A percentile compares a stretch with the other conserved stretches of the same genome.
Conservation (phyloP, 2,888 invertebrate genomes). For the Rutpela maculata region DNA sequence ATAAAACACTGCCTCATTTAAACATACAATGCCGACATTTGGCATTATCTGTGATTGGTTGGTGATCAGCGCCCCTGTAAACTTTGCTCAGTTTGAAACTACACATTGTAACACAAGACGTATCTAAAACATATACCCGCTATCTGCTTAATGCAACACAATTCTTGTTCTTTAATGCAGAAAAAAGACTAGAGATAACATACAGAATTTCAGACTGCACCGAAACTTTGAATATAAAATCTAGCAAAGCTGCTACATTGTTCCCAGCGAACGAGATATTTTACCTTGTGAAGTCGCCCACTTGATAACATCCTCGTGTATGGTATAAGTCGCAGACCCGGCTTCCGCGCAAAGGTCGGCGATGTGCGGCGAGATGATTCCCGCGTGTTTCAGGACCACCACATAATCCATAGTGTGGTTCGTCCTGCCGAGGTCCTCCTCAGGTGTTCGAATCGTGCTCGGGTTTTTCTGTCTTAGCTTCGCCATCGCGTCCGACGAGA, state of each 20-base stretch:
- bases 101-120: too few relatives aligned
- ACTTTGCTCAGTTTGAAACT: too few relatives aligned
- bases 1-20: too few relatives aligned
- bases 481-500: slow-evolving; percentile 97
- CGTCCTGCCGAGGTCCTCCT: slow-evolving; percentile 91
- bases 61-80: too few relatives aligned
- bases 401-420: slow-evolving; percentile 90
- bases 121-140: too few relatives aligned
- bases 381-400: slow-evolving; percentile 82
- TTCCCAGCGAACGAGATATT: slow-evolving; percentile 10
- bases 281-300: slow-evolving; percentile 88
- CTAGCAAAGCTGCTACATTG: background rate
- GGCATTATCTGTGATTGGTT: too few relatives aligned
- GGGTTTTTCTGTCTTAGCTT: slow-evolving; percentile 88
- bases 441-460: slow-evolving; percentile 82
- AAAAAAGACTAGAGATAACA: too few relatives aligned
- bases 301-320: slow-evolving; percentile 85
- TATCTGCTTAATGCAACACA: too few relatives aligned
- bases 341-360: slow-evolving; percentile 87
- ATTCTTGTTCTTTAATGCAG: too few relatives aligned
- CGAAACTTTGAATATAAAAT: background rate
- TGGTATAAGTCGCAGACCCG: slow-evolving; percentile 84
- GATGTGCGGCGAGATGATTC: slow-evolving; percentile 84
- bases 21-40: too few relatives aligned
- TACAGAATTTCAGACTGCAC: background rate